Percentiles rank a stretch among this genome's conserved stretches.
These are phyloP conservation scores for Pholis gunnellus DNA, from an alignment of 2,113 vertebrate species.

Conservation along the genomic window DNA sequence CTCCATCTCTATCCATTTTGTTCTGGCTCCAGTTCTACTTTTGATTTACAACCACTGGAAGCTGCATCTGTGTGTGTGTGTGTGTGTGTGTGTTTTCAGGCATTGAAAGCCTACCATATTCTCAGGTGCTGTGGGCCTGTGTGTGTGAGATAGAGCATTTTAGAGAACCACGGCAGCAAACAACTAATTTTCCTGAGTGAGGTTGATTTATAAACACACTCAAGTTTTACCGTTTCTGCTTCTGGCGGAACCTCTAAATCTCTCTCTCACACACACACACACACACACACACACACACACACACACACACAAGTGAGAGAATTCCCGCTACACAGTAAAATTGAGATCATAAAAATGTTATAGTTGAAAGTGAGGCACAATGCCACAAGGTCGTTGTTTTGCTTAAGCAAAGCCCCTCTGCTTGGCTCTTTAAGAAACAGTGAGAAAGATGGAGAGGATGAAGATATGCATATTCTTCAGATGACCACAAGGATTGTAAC, in stretches of 20 bases:
- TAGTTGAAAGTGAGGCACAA: constrained; percentile 6
- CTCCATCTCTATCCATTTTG: constrained; percentile 50
- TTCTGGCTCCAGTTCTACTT: constrained; percentile 39
- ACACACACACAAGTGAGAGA: not conserved
- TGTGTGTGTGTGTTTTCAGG: constrained; percentile 6
- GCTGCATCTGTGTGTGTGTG: constrained; percentile 11
- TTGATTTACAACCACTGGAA: constrained; percentile 57
- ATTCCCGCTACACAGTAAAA: not conserved
- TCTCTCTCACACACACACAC: not conserved
- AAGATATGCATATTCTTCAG: not conserved
- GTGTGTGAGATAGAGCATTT: not conserved
- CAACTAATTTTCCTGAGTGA: constrained; percentile 68
- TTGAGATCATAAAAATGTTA: constrained; percentile 22
- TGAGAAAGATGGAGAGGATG: not conserved
- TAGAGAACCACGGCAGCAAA: constrained; percentile 24
- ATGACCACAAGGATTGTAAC: not conserved
- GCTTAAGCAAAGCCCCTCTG: not conserved
- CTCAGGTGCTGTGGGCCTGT: constrained; percentile 4
- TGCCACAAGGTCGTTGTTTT: not conserved
- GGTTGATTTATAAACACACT: constrained; percentile 61
- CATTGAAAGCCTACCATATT: constrained; percentile 5
- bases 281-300: constrained; percentile 12
- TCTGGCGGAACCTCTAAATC: constrained; percentile 28
- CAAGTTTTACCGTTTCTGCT: constrained; percentile 36
- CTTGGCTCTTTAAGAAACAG: not conserved